These are phyloP conservation scores for Corythoichthys haematopterus DNA, from an alignment of 2,113 vertebrate genomes.

Conservation along the genomic window DNA sequence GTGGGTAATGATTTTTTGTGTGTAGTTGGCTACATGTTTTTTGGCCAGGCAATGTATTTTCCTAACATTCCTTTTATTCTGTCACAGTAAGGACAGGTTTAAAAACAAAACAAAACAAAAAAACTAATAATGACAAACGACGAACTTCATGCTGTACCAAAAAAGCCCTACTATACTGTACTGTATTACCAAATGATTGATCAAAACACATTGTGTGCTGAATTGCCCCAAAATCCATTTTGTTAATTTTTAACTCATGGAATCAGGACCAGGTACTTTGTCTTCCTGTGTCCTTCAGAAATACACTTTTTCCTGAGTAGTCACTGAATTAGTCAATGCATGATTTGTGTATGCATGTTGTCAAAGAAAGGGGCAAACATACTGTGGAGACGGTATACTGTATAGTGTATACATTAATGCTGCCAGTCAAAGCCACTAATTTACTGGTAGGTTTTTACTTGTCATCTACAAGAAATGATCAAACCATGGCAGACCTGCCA, in stretches of 20 bases:
- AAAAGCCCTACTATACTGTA: no score
- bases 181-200: not conserved
- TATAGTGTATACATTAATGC: conserved; percentile 7
- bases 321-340: conserved; percentile 37
- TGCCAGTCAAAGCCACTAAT: conserved; percentile 31
- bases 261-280: not conserved
- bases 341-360: conserved; percentile 8
- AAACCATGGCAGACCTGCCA: conserved; percentile 9
- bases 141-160: no score
- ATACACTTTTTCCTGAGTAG: not conserved
- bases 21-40: no score
- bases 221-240: not conserved
- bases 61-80: not conserved
- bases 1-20: no score
- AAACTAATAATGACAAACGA: no score
- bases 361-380: conserved; percentile 11
- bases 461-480: conserved; percentile 10
- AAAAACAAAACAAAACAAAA: no score
- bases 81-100: no score
- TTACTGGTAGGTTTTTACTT: conserved; percentile 43
- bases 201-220: not conserved
- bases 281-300: conserved; percentile 10
- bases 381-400: not conserved
- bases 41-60: not conserved
- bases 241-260: not conserved